Percentiles rank a stretch among this genome's conserved stretches.
phyloP scores from a whole-genome alignment of 2,113 vertebrate species.

The Sclerurus mexicanus region DNA sequence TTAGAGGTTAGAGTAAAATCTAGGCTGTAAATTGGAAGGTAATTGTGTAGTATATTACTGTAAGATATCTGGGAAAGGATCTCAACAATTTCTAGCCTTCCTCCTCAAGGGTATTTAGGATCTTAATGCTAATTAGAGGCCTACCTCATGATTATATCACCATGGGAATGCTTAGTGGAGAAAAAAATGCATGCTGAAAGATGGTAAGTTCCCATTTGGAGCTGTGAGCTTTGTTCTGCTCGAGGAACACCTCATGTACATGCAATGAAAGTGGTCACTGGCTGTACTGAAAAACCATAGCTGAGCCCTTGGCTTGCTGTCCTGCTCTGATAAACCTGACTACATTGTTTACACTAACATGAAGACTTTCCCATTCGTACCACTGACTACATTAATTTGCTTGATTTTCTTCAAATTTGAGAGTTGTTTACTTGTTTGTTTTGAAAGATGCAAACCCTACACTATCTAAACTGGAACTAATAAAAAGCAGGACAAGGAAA shows the following conservation, averaged over 20 bases:
- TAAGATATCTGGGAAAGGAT: background rate
- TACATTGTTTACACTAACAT: background rate
- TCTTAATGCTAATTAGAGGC: background rate
- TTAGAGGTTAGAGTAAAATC: background rate
- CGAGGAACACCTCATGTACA: fast-evolving
- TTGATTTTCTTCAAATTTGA: background rate
- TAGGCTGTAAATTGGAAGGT: background rate
- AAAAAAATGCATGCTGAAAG: background rate
- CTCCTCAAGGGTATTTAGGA: background rate
- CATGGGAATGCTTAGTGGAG: background rate
- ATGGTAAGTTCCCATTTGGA: background rate
- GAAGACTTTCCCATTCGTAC: background rate
- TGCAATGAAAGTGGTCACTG: background rate
- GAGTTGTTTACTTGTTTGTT: background rate
- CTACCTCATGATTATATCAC: background rate
- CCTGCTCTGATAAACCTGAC: background rate
- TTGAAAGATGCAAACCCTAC: background rate
- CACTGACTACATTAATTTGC: background rate
- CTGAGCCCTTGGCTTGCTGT: background rate
- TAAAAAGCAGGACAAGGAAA: background rate
- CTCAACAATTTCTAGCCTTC: background rate
- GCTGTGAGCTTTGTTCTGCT: background rate
- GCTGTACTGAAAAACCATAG: background rate
- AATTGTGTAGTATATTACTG: background rate
- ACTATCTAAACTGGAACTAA: background rate